phyloP scores from a whole-genome alignment of 2,888 invertebrate species.

The Unio delphinus region DNA sequence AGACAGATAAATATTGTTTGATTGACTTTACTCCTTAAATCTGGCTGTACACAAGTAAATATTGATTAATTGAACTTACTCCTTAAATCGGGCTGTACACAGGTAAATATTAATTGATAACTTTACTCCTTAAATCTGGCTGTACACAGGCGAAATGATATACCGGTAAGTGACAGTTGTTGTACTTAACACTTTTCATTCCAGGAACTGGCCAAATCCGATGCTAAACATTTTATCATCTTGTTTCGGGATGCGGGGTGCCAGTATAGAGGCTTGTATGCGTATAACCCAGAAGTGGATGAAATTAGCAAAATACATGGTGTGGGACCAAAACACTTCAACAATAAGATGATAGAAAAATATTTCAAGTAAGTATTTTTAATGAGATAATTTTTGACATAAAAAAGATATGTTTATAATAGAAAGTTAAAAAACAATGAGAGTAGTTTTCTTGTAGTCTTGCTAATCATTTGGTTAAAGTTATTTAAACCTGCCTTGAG shows the following conservation, averaged over 20 bases:
- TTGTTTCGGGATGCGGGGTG: slow-evolving; percentile 98
- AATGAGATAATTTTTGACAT: not conserved
- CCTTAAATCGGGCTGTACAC: too few species aligned
- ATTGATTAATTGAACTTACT: too few species aligned
- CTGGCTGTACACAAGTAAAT: too few species aligned
- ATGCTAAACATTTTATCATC: slow-evolving; percentile 97
- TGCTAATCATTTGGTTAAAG: too few species aligned
- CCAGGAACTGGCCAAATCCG: slow-evolving; percentile 89
- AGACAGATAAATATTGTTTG: too few species aligned
- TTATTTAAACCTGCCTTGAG: too few species aligned
- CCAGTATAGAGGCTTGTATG: slow-evolving; percentile 97
- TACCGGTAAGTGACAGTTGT: too few species aligned
- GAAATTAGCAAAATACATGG: slow-evolving; percentile 93
- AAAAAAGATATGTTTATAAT: not conserved
- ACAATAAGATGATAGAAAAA: slow-evolving; percentile 97
- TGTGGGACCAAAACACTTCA: slow-evolving; percentile 93
- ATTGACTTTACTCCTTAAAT: too few species aligned
- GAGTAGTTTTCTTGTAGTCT: too few species aligned
- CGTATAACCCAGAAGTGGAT: slow-evolving; percentile 94
- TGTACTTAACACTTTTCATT: slow-evolving; percentile 13
- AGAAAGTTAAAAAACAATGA: not conserved
- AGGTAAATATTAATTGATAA: too few species aligned
- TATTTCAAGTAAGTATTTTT: slow-evolving; percentile 94
- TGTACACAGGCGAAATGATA: too few species aligned
- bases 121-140: too few species aligned